Evolutionary conservation across 2,797 vertebrate species (phyloP).

Genomic region (Chiroxiphia lanceolata): DNA sequence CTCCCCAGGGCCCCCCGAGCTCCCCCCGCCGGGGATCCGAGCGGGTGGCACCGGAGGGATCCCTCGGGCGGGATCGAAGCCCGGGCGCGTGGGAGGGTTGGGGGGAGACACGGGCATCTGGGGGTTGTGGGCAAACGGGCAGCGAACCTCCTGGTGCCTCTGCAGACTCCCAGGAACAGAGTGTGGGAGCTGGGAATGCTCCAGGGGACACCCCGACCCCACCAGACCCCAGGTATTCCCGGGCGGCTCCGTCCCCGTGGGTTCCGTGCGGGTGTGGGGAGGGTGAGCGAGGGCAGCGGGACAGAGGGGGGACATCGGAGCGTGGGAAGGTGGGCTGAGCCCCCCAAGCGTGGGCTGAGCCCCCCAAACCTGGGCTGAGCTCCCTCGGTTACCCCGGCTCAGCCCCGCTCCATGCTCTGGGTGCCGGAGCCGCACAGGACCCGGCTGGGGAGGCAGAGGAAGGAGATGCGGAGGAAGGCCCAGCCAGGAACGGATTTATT

Average conservation of each 20-base stretch:
- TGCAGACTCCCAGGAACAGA: background rate
- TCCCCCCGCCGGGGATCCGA: background rate
- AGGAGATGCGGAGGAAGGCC: background rate
- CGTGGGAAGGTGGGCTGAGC: background rate
- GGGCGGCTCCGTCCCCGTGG: no score
- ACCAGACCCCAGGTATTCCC: accelerated
- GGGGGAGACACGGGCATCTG: background rate
- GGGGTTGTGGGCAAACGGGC: background rate
- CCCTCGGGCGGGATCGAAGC: background rate
- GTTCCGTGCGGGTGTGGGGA: accelerated
- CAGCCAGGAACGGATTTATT: background rate
- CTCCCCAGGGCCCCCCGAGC: background rate
- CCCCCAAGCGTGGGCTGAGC: background rate
- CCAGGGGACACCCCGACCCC: background rate
- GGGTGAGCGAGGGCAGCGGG: background rate
- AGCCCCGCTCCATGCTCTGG: background rate
- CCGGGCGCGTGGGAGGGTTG: accelerated
- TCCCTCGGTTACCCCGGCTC: background rate
- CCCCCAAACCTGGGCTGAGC: background rate
- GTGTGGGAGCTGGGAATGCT: background rate
- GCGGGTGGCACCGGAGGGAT: background rate
- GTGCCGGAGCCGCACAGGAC: background rate
- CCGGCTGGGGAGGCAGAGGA: background rate
- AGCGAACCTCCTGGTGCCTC: background rate
- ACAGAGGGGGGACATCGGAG: background rate